A percentile compares a stretch with the other conserved stretches of the same genome.
These are phyloP conservation scores for Cardiocondyla obscurior DNA, from an alignment of 1,140 invertebrate species.

Conservation along the genomic window DNA sequence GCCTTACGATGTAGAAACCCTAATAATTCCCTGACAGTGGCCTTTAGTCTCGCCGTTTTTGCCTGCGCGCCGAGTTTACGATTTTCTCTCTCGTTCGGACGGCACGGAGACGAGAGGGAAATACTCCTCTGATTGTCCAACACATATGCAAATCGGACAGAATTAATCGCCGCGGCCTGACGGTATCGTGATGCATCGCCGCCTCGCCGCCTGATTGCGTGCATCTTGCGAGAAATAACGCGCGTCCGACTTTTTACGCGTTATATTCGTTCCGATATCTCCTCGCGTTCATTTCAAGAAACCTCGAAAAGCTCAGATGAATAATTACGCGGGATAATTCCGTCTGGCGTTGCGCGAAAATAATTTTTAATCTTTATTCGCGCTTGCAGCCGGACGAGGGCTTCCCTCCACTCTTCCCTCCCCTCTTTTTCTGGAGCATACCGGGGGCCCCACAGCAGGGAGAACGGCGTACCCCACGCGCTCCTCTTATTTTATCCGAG, in stretches of 20 bases:
- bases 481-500: conserved; percentile 72
- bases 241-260: conserved; percentile 19
- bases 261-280: background rate
- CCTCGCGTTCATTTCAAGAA: background rate
- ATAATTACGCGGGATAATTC: background rate
- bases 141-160: conserved; percentile 34
- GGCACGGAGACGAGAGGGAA: conserved; percentile 30
- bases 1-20: conserved; percentile 63
- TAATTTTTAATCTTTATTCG: conserved; percentile 42
- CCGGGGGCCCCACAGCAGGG: background rate
- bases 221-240: background rate
- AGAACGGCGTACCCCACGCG: conserved; percentile 6
- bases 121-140: conserved; percentile 44
- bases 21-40: conserved; percentile 51
- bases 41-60: conserved; percentile 56
- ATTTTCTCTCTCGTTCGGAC: conserved; percentile 39
- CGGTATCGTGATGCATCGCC: background rate
- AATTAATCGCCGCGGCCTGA: conserved; percentile 24
- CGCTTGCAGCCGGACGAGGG: background rate
- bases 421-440: conserved; percentile 71
- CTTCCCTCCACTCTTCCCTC: conserved; percentile 68
- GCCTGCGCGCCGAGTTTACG: conserved; percentile 33
- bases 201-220: background rate
- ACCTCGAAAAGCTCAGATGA: background rate
- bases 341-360: background rate